Base-by-base conservation (phyloP, 2,888 invertebrate species). In the Chorisops tibialis region DNA sequence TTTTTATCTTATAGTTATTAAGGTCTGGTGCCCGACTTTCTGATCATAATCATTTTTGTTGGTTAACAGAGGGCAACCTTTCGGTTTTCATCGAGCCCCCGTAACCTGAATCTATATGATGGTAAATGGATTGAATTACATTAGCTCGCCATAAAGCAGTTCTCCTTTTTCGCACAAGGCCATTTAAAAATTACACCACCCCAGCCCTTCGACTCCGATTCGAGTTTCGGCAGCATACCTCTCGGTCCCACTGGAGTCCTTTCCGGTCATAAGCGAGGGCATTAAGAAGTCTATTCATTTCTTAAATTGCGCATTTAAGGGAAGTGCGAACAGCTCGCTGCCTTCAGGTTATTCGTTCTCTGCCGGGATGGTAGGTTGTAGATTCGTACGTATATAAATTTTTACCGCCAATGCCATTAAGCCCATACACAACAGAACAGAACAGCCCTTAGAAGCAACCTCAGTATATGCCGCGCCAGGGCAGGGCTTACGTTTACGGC, bases 261-360 rank as follows among this genome's bases (percentile, higher is more conserved):
- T 43, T 56, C 43, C 21, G 37, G 48, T 37, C 14, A 48, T 48
- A 59, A 59, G 49, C 37, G 47, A 47, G 37, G n/a, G 37, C 59
- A 59, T 59, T 48, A 59, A 48, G 45, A 39, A 48, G 59, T 59
- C 62, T 52, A 52, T 63, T 61, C 50, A 54, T 59, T 60, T 62
- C 43, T 54, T 61, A 61, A 63, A 63, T 63, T 60, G 63, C 30
- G 50, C 63, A 54, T 63, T 63, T 63, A 54, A 61, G 50, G 56
- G 41, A 30, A 24, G 59, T 35, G 59, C 39, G 49, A 59, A 59
- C 59, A 56, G 56, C 12, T 43, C 54, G 54, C 24, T 43, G 41
- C 43, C 56, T 43, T 56, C 24, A 30, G 43, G 30, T 16, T 18
- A 18, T 12, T 45, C 45, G 35, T 45, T 43, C 30, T 18, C 56